phyloP scores from a whole-genome alignment of 35 echinoderm and acorn worm genomes.

The Chiridota heheva region DNA sequence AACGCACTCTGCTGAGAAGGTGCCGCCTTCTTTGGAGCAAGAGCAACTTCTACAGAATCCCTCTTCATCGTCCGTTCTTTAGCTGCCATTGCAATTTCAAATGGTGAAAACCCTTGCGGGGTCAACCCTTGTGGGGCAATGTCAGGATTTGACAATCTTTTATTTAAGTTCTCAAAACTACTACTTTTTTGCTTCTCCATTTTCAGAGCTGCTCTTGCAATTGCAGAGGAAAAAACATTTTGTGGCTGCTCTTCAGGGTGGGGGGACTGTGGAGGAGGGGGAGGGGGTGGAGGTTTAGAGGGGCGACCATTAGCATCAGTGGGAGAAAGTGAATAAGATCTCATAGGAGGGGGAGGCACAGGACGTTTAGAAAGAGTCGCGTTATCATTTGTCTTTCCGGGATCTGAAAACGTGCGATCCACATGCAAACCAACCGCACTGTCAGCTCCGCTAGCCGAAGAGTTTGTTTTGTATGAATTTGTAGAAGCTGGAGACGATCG shows the following conservation, averaged over 20 bases:
- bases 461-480: conserved; percentile 58
- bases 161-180: no score
- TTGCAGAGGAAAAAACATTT: conserved; percentile 37
- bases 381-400: neutral
- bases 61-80: conserved; percentile 30
- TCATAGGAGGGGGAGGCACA: conserved; percentile 12
- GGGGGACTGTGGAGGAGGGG: conserved; percentile 17
- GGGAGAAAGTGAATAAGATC: conserved; percentile 20
- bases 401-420: conserved; percentile 51
- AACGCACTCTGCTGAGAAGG: conserved; percentile 32
- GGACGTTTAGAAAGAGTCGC: conserved; percentile 1
- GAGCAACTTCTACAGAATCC: neutral
- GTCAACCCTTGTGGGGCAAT: neutral
- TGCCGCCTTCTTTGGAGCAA: neutral
- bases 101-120: conserved; percentile 24
- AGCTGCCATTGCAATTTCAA: conserved; percentile 75
- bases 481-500: conserved; percentile 74
- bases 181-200: neutral
- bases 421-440: conserved; percentile 62
- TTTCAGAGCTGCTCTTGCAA: conserved; percentile 61
- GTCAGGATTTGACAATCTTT: conserved; percentile 30
- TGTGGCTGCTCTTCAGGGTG: conserved; percentile 6
- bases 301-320: neutral
- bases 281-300: conserved; percentile 16
- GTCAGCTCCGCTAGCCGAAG: conserved; percentile 60